Evolutionary conservation across 2,113 vertebrate species (phyloP).

Genomic region (Pseudorhombus dupliciocellatus): DNA sequence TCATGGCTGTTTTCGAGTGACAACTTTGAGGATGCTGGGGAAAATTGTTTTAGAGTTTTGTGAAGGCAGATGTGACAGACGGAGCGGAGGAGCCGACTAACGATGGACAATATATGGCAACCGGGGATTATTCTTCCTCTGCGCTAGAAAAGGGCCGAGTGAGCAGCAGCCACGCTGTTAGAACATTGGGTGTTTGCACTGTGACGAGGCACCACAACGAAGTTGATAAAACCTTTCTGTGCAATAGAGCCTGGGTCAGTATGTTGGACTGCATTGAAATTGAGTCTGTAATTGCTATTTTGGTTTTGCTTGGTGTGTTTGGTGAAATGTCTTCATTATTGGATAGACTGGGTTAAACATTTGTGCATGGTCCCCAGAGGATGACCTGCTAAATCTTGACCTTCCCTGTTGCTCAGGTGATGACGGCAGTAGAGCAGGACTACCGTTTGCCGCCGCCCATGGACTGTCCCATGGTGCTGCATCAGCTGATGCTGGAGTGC

Average conservation of each 20-base stretch:
- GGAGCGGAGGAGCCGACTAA: not conserved
- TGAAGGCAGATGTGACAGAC: constrained; percentile 52
- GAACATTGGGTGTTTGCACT: too few relatives aligned
- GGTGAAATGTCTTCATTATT: too few relatives aligned
- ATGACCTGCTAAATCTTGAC: not conserved
- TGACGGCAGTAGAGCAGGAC: constrained; percentile 98
- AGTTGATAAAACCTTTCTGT: not conserved
- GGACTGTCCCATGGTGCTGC: constrained; percentile 97
- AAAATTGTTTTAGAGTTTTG: constrained; percentile 43
- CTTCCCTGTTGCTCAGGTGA: constrained; percentile 83
- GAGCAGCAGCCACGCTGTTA: not conserved
- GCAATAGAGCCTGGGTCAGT: too few relatives aligned
- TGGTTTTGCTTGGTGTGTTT: too few relatives aligned
- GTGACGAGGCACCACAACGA: too few relatives aligned
- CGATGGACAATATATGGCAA: not conserved
- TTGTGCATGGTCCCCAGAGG: too few relatives aligned
- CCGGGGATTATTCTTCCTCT: constrained; percentile 26
- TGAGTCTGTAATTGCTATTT: too few relatives aligned
- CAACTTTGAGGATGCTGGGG: constrained; percentile 36
- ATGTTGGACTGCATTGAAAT: too few relatives aligned
- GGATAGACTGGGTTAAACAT: too few relatives aligned
- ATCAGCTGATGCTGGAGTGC: constrained; percentile 99
- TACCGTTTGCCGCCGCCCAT: constrained; percentile 97
- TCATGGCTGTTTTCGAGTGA: constrained; percentile 50
- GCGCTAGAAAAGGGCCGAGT: constrained; percentile 7